Conservation (phyloP, 2,113 vertebrate genomes). For the Eidolon helvum region DNA sequence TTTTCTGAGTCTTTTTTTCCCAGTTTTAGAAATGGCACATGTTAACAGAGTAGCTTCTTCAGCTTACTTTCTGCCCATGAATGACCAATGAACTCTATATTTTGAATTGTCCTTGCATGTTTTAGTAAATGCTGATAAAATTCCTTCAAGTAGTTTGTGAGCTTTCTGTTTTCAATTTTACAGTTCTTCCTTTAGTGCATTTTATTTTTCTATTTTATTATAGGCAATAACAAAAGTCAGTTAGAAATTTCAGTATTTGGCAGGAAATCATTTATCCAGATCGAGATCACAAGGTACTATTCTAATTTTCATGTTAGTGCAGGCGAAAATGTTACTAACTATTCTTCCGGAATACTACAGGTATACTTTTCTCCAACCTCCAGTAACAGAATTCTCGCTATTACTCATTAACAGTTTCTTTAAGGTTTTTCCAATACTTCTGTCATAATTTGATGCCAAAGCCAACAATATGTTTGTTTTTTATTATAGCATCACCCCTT, state of each 20-base stretch:
- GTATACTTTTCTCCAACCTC: background rate
- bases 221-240: background rate
- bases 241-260: background rate
- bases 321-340: background rate
- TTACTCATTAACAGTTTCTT: background rate
- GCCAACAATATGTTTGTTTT: background rate
- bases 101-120: background rate
- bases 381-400: background rate
- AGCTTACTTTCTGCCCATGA: background rate
- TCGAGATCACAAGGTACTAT: background rate
- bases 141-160: background rate
- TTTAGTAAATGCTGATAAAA: background rate
- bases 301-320: background rate
- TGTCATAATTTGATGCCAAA: background rate
- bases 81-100: background rate
- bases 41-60: background rate
- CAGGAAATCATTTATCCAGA: background rate
- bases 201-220: background rate
- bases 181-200: background rate
- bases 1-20: background rate
- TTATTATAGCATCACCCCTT: background rate
- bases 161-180: background rate
- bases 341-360: background rate
- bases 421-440: background rate
- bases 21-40: background rate